Percentiles rank a stretch among this genome's conserved stretches.
Evolutionary conservation across 1,140 invertebrate species (phyloP).

Genomic region (fruit fly (Drosophila melanogaster)): DNA sequence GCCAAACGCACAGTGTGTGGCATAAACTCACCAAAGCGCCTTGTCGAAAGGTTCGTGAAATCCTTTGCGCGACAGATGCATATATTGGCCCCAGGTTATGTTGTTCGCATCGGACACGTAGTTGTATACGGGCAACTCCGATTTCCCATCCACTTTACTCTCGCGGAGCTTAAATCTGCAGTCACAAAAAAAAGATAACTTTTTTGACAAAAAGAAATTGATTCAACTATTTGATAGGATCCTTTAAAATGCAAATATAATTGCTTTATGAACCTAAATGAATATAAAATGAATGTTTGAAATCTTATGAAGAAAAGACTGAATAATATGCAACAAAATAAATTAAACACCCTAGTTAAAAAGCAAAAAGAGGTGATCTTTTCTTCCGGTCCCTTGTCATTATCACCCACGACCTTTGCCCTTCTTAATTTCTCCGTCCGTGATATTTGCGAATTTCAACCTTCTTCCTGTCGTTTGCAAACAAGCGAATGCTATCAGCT

Average conservation of each 20-base stretch:
- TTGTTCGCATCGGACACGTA: constrained; percentile 84
- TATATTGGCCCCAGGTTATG: constrained; percentile 85
- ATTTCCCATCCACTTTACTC: constrained; percentile 47
- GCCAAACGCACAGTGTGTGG: background rate
- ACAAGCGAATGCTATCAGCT: constrained; percentile 37
- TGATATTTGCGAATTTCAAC: constrained; percentile 32
- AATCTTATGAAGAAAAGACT: too few relatives aligned
- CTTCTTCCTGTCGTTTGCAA: constrained; percentile 19
- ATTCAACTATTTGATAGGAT: background rate
- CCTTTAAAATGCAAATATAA: background rate
- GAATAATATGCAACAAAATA: background rate
- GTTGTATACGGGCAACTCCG: constrained; percentile 85
- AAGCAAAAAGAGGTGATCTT: background rate
- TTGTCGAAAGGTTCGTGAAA: constrained; percentile 84
- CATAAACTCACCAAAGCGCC: constrained; percentile 72
- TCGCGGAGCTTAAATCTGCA: constrained; percentile 53
- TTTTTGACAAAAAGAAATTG: background rate
- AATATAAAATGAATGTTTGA: too few relatives aligned
- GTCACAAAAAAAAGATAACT: background rate
- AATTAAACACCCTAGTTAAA: background rate
- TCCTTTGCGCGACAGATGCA: constrained; percentile 82
- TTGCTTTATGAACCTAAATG: background rate
- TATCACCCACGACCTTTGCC: constrained; percentile 15
- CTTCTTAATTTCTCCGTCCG: constrained; percentile 27
- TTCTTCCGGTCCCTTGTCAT: constrained; percentile 4